Evolutionary conservation across 2,797 vertebrate genomes (phyloP).

Genomic region (Vespertilio murinus): DNA sequence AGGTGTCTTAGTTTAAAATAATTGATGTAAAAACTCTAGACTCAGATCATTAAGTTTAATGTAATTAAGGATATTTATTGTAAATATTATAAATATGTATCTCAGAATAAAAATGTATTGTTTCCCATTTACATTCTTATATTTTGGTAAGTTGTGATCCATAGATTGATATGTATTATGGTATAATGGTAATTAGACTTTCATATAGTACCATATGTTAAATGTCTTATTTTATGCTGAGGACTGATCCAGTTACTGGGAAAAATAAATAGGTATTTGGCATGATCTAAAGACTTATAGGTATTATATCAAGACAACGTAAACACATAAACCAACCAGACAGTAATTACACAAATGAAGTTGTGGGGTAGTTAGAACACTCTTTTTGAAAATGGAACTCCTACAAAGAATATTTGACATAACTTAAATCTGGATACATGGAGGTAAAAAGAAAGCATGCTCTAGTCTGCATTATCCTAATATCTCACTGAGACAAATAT

Average conservation of each 20-base stretch:
- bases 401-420: not conserved
- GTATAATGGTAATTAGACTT: not conserved
- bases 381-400: not conserved
- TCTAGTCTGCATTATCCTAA: not conserved
- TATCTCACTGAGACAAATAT: not conserved
- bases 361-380: not conserved
- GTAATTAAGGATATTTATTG: not conserved
- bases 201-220: not conserved
- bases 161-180: not conserved
- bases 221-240: not conserved
- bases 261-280: not conserved
- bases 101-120: not conserved
- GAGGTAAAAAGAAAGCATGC: not conserved
- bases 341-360: not conserved
- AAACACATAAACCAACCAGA: not conserved
- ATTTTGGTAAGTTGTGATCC: not conserved
- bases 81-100: not conserved
- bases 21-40: not conserved
- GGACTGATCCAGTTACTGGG: not conserved
- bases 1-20: conserved; percentile 16
- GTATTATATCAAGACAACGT: not conserved
- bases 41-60: not conserved
- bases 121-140: not conserved
- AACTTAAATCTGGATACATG: not conserved
- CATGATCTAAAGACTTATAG: not conserved